Percentiles rank a stretch among this genome's conserved stretches.
Evolutionary conservation across 1,140 invertebrate genomes (phyloP).

Genomic region (Drosophila asahinai): DNA sequence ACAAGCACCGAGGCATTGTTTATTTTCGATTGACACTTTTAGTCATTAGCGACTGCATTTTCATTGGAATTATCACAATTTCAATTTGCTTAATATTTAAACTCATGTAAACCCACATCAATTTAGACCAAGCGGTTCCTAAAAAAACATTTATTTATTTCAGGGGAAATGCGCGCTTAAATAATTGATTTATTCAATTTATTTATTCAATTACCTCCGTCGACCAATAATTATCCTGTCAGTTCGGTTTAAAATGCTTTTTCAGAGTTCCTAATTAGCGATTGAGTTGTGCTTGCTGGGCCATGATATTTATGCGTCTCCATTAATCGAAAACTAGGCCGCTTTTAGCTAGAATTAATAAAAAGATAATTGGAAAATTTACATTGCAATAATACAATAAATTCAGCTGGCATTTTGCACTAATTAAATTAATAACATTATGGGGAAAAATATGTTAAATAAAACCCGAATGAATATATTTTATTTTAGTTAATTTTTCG

Average conservation of each 20-base stretch:
- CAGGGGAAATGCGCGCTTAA: not conserved
- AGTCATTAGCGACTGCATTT: not conserved
- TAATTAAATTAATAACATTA: not conserved
- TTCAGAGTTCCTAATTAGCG: slow-evolving; percentile 21
- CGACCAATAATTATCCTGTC: slow-evolving; percentile 19
- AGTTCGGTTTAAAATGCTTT: not conserved
- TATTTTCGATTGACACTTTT: slow-evolving; percentile 1
- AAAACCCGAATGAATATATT: not conserved
- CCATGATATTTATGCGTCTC: not conserved
- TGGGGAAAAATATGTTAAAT: too few relatives aligned
- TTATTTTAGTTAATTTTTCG: not conserved
- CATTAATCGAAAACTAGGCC: not conserved
- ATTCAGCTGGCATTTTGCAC: not conserved
- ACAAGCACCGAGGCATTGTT: not conserved
- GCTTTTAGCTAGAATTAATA: not conserved
- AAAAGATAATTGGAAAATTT: not conserved
- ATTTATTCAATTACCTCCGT: slow-evolving; percentile 31
- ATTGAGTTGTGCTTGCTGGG: not conserved
- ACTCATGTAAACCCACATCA: not conserved
- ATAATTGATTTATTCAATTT: slow-evolving; percentile 26
- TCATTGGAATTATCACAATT: not conserved
- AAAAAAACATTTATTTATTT: not conserved
- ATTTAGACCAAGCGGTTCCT: not conserved
- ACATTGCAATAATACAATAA: not conserved
- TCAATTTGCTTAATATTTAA: not conserved